Evolutionary conservation across 1,140 invertebrate genomes (phyloP).

Genomic region (Mercenaria mercenaria): DNA sequence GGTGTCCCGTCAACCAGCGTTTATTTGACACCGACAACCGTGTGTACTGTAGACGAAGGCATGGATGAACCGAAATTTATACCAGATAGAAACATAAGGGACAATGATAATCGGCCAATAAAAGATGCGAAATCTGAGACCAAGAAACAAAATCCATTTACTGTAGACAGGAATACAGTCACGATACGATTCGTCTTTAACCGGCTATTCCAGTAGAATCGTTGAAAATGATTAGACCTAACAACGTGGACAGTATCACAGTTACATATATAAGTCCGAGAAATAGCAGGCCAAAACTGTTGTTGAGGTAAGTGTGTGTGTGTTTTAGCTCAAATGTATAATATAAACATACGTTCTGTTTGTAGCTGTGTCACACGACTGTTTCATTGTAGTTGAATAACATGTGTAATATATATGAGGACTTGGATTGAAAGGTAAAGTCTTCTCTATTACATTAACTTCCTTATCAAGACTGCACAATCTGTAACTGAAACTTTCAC

Average conservation of each 20-base stretch:
- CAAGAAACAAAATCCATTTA: not conserved
- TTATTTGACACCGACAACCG: not conserved
- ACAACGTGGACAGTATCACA: not conserved
- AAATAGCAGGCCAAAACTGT: not conserved
- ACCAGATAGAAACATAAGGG: constrained; percentile 11
- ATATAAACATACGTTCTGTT: too few relatives aligned
- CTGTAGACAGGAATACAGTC: not conserved
- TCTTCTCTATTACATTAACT: too few relatives aligned
- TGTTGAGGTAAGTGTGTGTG: not conserved
- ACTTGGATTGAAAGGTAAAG: too few relatives aligned
- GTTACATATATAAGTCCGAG: not conserved
- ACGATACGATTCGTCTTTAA: not conserved
- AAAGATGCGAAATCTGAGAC: not conserved
- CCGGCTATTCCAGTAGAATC: constrained; percentile 13
- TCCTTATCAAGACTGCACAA: too few relatives aligned
- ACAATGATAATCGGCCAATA: not conserved
- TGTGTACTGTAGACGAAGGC: not conserved
- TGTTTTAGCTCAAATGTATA: too few relatives aligned
- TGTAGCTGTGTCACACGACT: too few relatives aligned
- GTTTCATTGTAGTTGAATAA: too few relatives aligned
- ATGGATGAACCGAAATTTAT: constrained; percentile 27
- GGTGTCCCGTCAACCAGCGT: not conserved
- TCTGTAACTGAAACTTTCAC: too few relatives aligned
- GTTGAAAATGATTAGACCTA: not conserved
- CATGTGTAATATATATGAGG: too few relatives aligned